Conservation (phyloP, 2,113 vertebrate species). For the Apodemus sylvaticus region DNA sequence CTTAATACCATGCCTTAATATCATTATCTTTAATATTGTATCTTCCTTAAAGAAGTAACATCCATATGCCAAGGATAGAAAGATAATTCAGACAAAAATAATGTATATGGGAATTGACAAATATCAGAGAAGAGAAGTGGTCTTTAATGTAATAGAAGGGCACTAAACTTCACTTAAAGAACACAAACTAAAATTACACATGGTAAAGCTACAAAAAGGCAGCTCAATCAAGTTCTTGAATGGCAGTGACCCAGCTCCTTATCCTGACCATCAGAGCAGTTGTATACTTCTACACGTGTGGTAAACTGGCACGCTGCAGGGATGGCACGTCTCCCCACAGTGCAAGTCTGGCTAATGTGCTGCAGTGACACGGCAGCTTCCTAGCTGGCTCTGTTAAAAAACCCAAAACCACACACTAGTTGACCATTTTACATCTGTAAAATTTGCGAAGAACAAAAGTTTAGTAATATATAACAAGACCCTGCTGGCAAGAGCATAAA, state of each 20-base stretch:
- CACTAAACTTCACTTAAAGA: not conserved
- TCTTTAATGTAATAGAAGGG: not conserved
- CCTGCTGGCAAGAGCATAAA: not conserved
- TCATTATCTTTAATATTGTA: not conserved
- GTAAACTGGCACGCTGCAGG: not conserved
- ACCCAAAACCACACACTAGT: not conserved
- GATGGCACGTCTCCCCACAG: not conserved
- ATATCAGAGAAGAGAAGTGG: not conserved
- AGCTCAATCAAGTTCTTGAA: not conserved
- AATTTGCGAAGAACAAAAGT: not conserved
- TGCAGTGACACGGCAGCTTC: not conserved
- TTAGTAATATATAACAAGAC: not conserved
- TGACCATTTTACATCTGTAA: not conserved
- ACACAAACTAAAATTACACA: not conserved
- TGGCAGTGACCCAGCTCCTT: not conserved
- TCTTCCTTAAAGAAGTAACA: not conserved
- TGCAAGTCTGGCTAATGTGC: not conserved
- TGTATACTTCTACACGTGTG: not conserved
- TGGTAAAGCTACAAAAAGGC: not conserved
- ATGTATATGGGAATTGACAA: not conserved
- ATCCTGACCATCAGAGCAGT: not conserved
- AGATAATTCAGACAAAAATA: conserved; percentile 12
- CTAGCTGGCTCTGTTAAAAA: not conserved
- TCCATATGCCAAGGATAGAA: not conserved
- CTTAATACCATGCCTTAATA: not conserved